phyloP scores from a whole-genome alignment of 2,797 vertebrate genomes.

The Sebastes nivosus region DNA sequence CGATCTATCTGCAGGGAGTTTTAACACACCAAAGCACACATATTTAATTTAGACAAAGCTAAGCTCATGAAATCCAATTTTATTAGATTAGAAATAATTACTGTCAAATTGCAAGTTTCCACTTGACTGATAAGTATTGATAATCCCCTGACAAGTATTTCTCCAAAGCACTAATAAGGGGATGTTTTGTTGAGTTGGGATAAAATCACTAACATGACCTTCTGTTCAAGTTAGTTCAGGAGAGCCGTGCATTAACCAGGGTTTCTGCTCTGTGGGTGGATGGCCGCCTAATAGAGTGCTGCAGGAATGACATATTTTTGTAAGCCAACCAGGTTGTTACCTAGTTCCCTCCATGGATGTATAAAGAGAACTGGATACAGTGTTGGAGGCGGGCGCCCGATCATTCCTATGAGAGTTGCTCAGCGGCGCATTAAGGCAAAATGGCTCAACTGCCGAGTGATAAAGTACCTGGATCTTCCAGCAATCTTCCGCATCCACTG shows the following conservation, averaged over 20 bases:
- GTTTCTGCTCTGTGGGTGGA: conserved; percentile 27
- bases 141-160: conserved; percentile 37
- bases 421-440: neutral
- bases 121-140: conserved; percentile 41
- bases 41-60: conserved; percentile 22
- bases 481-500: neutral
- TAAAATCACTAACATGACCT: conserved; percentile 15
- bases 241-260: conserved; percentile 30
- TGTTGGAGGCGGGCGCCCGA: neutral
- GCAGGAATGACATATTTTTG: too few relatives aligned
- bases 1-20: conserved; percentile 2
- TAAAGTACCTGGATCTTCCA: neutral
- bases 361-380: neutral
- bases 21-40: neutral
- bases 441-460: neutral
- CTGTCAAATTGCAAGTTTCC: conserved; percentile 45
- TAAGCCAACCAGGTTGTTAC: neutral
- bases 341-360: neutral
- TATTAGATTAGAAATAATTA: conserved; percentile 32
- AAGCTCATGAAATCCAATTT: conserved; percentile 35
- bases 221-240: conserved; percentile 32
- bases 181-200: conserved; percentile 19
- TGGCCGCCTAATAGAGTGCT: conserved; percentile 22
- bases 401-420: neutral
- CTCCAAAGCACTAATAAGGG: neutral